Evolutionary conservation across 2,888 invertebrate species (phyloP).

Genomic region (Boloria selene): DNA sequence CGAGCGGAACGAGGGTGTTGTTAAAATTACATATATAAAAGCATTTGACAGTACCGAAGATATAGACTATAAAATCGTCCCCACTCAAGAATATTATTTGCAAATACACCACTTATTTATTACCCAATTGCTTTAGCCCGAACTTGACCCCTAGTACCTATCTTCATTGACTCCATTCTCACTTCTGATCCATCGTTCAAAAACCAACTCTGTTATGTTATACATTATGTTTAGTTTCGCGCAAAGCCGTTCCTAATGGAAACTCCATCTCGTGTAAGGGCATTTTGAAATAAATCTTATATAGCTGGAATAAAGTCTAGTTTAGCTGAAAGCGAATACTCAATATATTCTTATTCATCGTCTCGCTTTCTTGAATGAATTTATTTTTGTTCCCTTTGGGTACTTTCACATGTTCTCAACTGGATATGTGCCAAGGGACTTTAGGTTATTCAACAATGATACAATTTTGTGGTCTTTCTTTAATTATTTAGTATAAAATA

Average conservation of each 20-base stretch:
- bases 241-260: slow-evolving; percentile 30
- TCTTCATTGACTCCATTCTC: slow-evolving; percentile 33
- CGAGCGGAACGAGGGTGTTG: background rate
- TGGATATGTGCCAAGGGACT: slow-evolving; percentile 69
- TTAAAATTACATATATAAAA: background rate
- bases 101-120: slow-evolving; percentile 31
- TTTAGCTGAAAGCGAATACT: slow-evolving; percentile 17
- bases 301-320: slow-evolving; percentile 7
- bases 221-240: slow-evolving; percentile 25
- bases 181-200: slow-evolving; percentile 20
- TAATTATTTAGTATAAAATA: slow-evolving; percentile 18
- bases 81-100: slow-evolving; percentile 27
- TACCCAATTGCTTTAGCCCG: slow-evolving; percentile 54
- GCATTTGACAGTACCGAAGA: slow-evolving; percentile 11
- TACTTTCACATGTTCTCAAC: slow-evolving; percentile 61
- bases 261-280: slow-evolving; percentile 21
- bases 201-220: slow-evolving; percentile 31
- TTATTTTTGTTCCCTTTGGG: slow-evolving; percentile 71
- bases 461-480: slow-evolving; percentile 40
- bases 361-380: slow-evolving; percentile 71
- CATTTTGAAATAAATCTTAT: slow-evolving; percentile 21
- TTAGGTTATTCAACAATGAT: slow-evolving; percentile 54
- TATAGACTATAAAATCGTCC: slow-evolving; percentile 23
- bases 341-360: slow-evolving; percentile 64
- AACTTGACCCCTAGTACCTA: slow-evolving; percentile 65